Conservation (phyloP, 1,140 invertebrate species). For the Diachasmimorpha longicaudata region DNA sequence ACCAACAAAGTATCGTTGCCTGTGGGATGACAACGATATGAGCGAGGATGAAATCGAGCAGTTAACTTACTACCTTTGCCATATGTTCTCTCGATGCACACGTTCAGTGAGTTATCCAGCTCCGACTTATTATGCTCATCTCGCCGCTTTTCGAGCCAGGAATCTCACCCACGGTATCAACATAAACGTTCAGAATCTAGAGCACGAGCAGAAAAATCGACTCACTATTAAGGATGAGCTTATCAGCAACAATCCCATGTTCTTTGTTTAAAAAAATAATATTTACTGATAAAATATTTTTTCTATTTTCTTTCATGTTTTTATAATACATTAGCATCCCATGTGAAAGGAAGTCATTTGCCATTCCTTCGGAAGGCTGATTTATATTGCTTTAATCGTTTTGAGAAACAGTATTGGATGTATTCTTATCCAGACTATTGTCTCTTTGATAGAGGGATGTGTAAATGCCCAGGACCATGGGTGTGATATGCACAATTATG, state of each 20-base stretch:
- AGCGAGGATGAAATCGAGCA: constrained; percentile 80
- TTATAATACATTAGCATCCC: too few species aligned
- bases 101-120: constrained; percentile 90
- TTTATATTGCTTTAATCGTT: too few species aligned
- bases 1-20: constrained; percentile 86
- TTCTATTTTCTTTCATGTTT: too few species aligned
- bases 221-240: constrained; percentile 34
- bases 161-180: constrained; percentile 63
- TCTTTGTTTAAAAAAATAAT: constrained; percentile 46
- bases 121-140: constrained; percentile 93
- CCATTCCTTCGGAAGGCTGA: too few species aligned
- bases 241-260: constrained; percentile 48
- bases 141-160: constrained; percentile 82
- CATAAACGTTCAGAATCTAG: constrained; percentile 33
- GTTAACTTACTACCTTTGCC: constrained; percentile 86
- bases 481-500: too few species aligned
- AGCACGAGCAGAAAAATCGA: constrained; percentile 34
- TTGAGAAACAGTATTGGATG: too few species aligned
- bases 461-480: too few species aligned
- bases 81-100: constrained; percentile 86
- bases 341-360: too few species aligned
- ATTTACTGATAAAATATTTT: too few species aligned
- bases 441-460: too few species aligned
- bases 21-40: constrained; percentile 82
- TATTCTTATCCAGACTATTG: too few species aligned